A percentile compares a stretch with the other conserved stretches of the same genome.
Evolutionary conservation across 2,888 invertebrate species (phyloP).

Genomic region (Caenorhabditis uteleia): DNA sequence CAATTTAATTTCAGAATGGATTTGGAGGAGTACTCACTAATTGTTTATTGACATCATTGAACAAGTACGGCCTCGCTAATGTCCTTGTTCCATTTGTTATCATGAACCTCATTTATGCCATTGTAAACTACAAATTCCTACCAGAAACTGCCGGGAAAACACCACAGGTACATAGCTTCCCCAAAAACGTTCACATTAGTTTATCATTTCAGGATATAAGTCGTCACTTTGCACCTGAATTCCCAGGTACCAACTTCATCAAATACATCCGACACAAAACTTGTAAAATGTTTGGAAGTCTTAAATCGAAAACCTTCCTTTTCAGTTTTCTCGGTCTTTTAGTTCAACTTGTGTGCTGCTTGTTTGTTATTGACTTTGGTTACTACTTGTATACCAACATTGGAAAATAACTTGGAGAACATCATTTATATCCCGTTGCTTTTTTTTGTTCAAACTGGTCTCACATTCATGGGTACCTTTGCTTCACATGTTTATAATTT

Average conservation of each 20-base stretch:
- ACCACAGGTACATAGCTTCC: constrained; percentile 32
- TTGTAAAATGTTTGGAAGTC: constrained; percentile 5
- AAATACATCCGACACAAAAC: constrained; percentile 13
- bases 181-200: background rate
- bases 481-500: too few species aligned
- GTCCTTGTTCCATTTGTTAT: constrained; percentile 59
- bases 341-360: constrained; percentile 15
- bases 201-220: constrained; percentile 34
- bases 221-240: constrained; percentile 34
- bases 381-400: constrained; percentile 16
- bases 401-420: constrained; percentile 17
- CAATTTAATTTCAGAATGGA: constrained; percentile 47
- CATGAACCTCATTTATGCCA: constrained; percentile 54
- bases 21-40: constrained; percentile 62
- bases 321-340: constrained; percentile 17
- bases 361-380: constrained; percentile 28
- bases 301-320: constrained; percentile 6
- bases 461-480: background rate
- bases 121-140: constrained; percentile 43
- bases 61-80: constrained; percentile 44
- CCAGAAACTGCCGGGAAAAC: constrained; percentile 60
- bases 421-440: background rate
- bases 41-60: constrained; percentile 52
- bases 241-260: constrained; percentile 20
- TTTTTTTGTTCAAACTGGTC: constrained; percentile 2